Base-by-base conservation (phyloP, 2,113 vertebrate genomes). In the Gnathonemus echidnorhynchus region DNA sequence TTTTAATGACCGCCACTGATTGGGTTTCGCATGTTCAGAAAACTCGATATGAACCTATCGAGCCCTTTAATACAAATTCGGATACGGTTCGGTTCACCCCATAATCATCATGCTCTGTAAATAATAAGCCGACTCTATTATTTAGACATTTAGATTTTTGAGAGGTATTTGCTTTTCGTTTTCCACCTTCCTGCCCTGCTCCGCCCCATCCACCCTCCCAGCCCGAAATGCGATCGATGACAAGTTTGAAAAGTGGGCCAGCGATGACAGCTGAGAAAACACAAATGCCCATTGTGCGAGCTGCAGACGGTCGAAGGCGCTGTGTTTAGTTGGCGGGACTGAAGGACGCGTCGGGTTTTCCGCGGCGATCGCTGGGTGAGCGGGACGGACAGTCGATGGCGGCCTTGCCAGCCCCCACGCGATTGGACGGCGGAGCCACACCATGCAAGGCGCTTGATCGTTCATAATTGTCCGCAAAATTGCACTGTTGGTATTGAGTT, bases 391-490 rank as follows among this genome's bases (percentile, higher is more conserved):
- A 94, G 95, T 94, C 95, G 94, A 96, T 96, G 91, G 92, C 89
- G 91, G 92, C 93, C 91, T 95, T 95, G 95, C 94, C 94, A 92
- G 91, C 88, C 91, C 87, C 93, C 94, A 9, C 1, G 2, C 91
- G 93, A 96, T 92, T 93, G 93, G 95, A 74, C 88, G 0, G 91
- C 49, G 56, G 93, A 91, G 93, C 91, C 80, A 91, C 92, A 93
- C 93, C 90, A 92, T 93, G 90, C 93, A 91, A 95, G 94, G 95
- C 94, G 95, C 93, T 93, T 91, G 95, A 97, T 97, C 96, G 95
- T 94, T 96, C 95, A 93, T 97, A 97, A 98, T 98, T 97, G 96
- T 96, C 96, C 96, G 91, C 92, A 95, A 97, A 97, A 98, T 97
- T 97, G 97, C 96, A 31, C 92, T 90, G 91, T 94, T 96, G 95